Evolutionary conservation across 2,888 invertebrate genomes (phyloP).

Genomic region (Automeris io): DNA sequence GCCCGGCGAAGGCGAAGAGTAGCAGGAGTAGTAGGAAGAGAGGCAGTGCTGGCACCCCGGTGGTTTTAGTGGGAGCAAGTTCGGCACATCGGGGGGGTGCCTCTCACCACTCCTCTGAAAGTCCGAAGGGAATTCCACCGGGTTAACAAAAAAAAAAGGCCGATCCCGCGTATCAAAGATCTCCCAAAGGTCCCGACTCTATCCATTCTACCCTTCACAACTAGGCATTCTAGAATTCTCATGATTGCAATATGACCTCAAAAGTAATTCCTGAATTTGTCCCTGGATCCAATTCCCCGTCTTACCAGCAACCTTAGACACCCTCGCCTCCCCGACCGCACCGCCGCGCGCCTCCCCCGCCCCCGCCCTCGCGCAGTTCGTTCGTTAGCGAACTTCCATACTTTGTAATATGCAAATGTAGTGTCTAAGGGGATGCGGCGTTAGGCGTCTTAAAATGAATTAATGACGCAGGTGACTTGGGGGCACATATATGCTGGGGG

Average conservation of each 20-base stretch:
- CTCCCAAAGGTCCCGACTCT: too few relatives aligned
- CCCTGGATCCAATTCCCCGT: constrained; percentile 71
- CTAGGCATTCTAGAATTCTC: not conserved
- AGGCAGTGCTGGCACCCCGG: too few relatives aligned
- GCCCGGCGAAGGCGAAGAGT: too few relatives aligned
- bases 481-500: constrained; percentile 18
- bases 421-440: constrained; percentile 57
- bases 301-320: constrained; percentile 66
- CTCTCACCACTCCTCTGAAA: too few relatives aligned
- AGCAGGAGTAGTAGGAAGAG: too few relatives aligned
- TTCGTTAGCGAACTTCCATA: constrained; percentile 76
- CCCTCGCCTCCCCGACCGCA: constrained; percentile 27
- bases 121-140: too few relatives aligned
- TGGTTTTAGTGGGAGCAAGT: too few relatives aligned
- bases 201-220: too few relatives aligned
- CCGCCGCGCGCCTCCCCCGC: constrained; percentile 11
- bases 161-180: too few relatives aligned
- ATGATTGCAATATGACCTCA: not conserved
- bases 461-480: constrained; percentile 71
- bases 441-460: constrained; percentile 74
- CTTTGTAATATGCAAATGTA: constrained; percentile 77
- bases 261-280: constrained; percentile 24
- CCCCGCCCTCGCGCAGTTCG: constrained; percentile 46
- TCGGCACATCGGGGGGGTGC: too few relatives aligned
- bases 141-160: too few relatives aligned